phyloP scores from a whole-genome alignment of 2,113 vertebrate species.

The Pygoscelis antarcticus region DNA sequence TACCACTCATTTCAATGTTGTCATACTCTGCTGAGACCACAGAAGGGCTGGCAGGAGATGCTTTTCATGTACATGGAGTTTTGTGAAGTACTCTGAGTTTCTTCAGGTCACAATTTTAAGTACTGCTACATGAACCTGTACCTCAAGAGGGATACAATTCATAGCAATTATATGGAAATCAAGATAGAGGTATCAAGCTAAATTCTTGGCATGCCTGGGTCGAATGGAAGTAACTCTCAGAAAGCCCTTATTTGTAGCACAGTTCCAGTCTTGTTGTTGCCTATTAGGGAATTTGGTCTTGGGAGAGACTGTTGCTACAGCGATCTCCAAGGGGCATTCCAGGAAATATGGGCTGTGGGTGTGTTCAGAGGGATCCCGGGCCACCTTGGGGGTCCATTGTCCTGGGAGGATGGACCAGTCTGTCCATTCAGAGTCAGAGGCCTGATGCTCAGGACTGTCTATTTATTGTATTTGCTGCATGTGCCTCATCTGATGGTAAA shows the following conservation, averaged over 20 bases:
- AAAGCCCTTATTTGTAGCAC: not conserved
- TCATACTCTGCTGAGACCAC: not conserved
- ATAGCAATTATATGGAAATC: not conserved
- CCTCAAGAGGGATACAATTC: not conserved
- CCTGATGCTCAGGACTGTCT: not conserved
- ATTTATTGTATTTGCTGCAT: not conserved
- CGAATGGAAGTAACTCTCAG: not conserved
- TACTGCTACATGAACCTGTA: not conserved
- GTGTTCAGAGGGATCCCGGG: not conserved
- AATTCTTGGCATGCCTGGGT: not conserved
- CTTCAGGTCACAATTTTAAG: not conserved
- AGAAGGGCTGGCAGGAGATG: not conserved
- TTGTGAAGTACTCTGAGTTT: not conserved
- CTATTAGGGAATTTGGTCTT: not conserved
- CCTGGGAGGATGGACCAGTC: not conserved
- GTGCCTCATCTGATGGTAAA: not conserved
- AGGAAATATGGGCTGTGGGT: accelerated
- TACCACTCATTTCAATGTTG: not conserved
- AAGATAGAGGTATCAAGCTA: not conserved
- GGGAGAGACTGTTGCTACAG: not conserved
- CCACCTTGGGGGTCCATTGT: not conserved
- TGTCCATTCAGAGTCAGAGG: not conserved
- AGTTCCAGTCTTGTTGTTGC: not conserved
- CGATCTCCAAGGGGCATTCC: not conserved
- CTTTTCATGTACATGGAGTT: not conserved